These are phyloP conservation scores for Megaceryle torquata DNA, from an alignment of 2,113 vertebrate species.

Conservation along the genomic window DNA sequence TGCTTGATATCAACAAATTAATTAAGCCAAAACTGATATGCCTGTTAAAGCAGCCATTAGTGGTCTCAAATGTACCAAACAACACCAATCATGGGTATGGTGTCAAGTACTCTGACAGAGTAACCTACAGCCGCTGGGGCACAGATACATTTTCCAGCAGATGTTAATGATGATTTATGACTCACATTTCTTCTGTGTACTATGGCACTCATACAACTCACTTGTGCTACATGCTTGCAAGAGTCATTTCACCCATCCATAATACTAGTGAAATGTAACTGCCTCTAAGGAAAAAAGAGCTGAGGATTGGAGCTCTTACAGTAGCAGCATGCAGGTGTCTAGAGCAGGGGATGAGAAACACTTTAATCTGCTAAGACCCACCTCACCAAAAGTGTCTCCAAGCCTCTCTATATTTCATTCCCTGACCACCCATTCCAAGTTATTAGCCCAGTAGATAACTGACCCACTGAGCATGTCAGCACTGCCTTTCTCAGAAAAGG, in stretches of 20 bases:
- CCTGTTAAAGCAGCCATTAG: conserved; percentile 10
- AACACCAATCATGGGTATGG: neutral
- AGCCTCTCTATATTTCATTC: neutral
- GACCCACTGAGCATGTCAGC: neutral
- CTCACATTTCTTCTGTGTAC: conserved; percentile 40
- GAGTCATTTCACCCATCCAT: conserved; percentile 22
- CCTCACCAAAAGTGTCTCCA: neutral
- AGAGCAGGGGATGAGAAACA: neutral
- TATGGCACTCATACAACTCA: conserved; percentile 24
- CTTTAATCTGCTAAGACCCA: neutral
- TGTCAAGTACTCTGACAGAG: neutral
- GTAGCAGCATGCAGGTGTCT: neutral
- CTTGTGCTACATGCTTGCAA: conserved; percentile 10
- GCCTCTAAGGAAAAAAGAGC: neutral
- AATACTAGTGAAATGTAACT: neutral
- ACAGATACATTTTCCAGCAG: neutral
- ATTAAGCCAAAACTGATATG: conserved; percentile 32
- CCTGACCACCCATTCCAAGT: neutral
- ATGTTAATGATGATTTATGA: conserved; percentile 58
- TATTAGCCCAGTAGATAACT: neutral
- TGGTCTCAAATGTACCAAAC: neutral
- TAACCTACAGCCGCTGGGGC: neutral
- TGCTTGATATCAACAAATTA: conserved; percentile 40
- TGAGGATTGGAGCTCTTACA: neutral
- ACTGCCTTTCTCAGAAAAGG: neutral